phyloP scores from a whole-genome alignment of 2,797 vertebrate species.

The Iguana delicatissima region DNA sequence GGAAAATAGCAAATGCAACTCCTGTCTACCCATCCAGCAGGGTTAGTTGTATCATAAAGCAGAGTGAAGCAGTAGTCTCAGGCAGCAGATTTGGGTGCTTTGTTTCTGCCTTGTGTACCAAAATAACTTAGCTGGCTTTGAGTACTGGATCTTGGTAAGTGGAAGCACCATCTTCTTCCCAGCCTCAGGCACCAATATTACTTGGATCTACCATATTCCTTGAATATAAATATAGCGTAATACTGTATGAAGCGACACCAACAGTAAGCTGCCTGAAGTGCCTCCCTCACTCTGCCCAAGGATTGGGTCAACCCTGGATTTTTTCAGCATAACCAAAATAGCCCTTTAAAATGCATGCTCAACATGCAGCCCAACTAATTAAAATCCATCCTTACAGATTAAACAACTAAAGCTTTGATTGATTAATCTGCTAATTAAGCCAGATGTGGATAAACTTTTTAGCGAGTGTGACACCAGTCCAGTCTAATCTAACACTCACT shows the following conservation, averaged over 20 bases:
- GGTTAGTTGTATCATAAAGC: background rate
- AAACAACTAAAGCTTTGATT: slow-evolving; percentile 30
- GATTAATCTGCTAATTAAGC: slow-evolving; percentile 23
- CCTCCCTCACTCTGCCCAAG: background rate
- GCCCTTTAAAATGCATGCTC: background rate
- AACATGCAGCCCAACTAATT: slow-evolving; percentile 23
- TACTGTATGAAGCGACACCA: background rate
- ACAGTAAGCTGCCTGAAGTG: background rate
- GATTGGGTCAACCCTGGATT: background rate
- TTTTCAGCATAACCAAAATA: slow-evolving; percentile 10
- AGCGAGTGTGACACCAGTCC: background rate
- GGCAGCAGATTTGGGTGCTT: background rate
- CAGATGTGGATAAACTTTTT: slow-evolving; percentile 35
- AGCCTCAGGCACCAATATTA: background rate
- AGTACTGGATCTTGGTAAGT: background rate
- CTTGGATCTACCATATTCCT: background rate
- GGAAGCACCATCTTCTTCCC: background rate
- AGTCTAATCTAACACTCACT: background rate
- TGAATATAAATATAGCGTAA: background rate
- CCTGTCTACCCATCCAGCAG: background rate
- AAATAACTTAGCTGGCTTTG: background rate
- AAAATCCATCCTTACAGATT: slow-evolving; percentile 25
- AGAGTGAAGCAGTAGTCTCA: background rate
- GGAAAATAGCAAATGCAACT: background rate
- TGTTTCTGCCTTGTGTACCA: background rate